Percentiles rank a stretch among this genome's conserved stretches.
phyloP scores from a whole-genome alignment of 1,140 invertebrate genomes.

The Andrena cerasifolii region DNA sequence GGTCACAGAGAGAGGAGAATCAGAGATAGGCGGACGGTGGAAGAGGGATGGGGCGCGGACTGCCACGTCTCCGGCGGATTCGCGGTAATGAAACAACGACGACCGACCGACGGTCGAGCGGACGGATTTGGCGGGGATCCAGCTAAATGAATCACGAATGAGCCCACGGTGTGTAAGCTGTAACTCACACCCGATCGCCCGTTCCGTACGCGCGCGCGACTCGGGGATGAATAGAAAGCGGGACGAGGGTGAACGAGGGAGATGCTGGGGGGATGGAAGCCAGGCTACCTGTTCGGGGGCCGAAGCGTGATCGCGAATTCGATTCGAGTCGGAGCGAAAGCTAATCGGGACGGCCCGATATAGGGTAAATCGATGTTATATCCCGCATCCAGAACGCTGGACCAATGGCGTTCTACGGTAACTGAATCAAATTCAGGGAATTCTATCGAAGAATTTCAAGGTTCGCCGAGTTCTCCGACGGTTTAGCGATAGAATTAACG shows the following conservation, averaged over 20 bases:
- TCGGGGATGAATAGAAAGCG: no score
- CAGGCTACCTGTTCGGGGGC: no score
- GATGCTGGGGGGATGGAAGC: not conserved
- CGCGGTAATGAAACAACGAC: slow-evolving; percentile 73
- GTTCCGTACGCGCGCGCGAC: slow-evolving; percentile 33
- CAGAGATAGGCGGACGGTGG: not conserved
- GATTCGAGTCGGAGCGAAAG: no score
- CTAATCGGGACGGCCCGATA: no score
- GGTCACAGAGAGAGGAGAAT: slow-evolving; percentile 7
- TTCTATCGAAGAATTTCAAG: no score
- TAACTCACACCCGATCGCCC: slow-evolving; percentile 70
- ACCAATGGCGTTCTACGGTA: no score
- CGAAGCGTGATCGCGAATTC: no score
- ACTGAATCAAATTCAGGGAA: no score
- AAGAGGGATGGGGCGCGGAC: not conserved
- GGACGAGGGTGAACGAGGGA: not conserved
- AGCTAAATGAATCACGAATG: slow-evolving; percentile 75
- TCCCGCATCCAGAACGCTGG: no score
- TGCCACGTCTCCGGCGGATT: slow-evolving; percentile 58
- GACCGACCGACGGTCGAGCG: slow-evolving; percentile 58
- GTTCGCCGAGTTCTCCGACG: no score
- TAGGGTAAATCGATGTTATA: no score
- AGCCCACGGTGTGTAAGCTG: slow-evolving; percentile 61
- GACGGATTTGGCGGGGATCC: slow-evolving; percentile 73
- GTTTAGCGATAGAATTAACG: no score